Evolutionary conservation across 2,888 invertebrate species (phyloP).

Genomic region (Tuta absoluta): DNA sequence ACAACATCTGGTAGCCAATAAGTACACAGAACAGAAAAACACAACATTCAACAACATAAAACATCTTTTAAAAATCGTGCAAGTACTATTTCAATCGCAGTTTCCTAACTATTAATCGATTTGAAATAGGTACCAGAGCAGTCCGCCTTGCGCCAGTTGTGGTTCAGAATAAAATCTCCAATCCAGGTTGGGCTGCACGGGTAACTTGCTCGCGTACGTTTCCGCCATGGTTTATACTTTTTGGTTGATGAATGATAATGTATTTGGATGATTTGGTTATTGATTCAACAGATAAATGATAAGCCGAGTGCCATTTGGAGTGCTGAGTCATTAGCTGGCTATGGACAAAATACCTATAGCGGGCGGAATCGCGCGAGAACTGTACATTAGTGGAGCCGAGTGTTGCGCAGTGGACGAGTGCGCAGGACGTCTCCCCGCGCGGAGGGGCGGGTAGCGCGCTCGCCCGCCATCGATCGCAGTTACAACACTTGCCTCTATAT

Average conservation of each 20-base stretch:
- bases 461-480: conserved; percentile 60
- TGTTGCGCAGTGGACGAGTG: conserved; percentile 60
- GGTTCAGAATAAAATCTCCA: conserved; percentile 17
- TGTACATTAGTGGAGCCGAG: conserved; percentile 33
- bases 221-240: conserved; percentile 9
- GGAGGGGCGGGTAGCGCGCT: conserved; percentile 48
- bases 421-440: conserved; percentile 57
- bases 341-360: conserved; percentile 35
- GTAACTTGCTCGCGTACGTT: conserved; percentile 14
- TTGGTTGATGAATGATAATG: not conserved
- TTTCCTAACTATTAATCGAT: conserved; percentile 1
- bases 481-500: conserved; percentile 45
- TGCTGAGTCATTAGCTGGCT: conserved; percentile 20
- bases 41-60: conserved; percentile 7
- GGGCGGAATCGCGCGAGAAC: conserved; percentile 32
- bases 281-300: conserved; percentile 9
- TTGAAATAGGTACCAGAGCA: conserved; percentile 18
- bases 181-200: conserved; percentile 19
- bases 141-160: conserved; percentile 18
- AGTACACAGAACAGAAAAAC: conserved; percentile 7
- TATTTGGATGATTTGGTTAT: not conserved
- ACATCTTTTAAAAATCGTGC: not conserved
- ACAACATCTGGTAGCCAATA: conserved; percentile 4
- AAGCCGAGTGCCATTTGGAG: conserved; percentile 14
- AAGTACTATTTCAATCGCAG: conserved; percentile 6